Evolutionary conservation across 1,140 invertebrate genomes (phyloP), one percentile per base, ranked within the genome.

Genomic region (Euura lappo): DNA sequence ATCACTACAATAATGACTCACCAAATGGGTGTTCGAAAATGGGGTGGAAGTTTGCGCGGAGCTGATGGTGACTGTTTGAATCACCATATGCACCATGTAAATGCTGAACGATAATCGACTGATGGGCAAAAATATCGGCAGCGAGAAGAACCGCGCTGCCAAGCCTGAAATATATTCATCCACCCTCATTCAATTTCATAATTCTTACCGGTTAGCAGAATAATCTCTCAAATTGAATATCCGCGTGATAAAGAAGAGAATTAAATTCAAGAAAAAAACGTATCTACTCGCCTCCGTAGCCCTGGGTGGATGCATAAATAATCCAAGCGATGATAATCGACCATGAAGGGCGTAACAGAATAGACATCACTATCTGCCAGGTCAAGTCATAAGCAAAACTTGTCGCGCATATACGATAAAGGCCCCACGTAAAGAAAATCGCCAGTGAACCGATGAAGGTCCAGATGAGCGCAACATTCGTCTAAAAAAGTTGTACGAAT

Each of bases 81-180:
- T 60, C 0, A 78, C 71, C 1, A 79, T 66, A 69, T 92, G 91
- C 3, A 90, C 81, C 4, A 93, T 81, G 78, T 92, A 93, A 28
- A 90, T 86, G 69, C 86, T 84, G 77, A 91, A 93, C 3, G 90
- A 89, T 28, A 92, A 79, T 67, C 90, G 81, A 64, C 89, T 88
- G 0, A 92, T 76, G 0, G 90, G 90, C 44, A 89, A 79, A 47
- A 91, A 90, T 0, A 83, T 78, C 45, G 84, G 85, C 85, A 88
- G 89, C 0, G 90, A 91, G 46, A 93, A 80, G 51, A 93, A 81
- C 3, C 69, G 79, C 72, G 90, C 89, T 4, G 92, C 80, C 4
- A 82, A 75, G 71, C 89, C 91, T 90, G 76, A 66, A 78, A 79
- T 45, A 6, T 60, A 28, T 28, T 28, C 28, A 28, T 28, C 28